A percentile compares a stretch with the other conserved stretches of the same genome.
phyloP scores from a whole-genome alignment of 2,113 vertebrate species.

The Oncorhynchus keta region DNA sequence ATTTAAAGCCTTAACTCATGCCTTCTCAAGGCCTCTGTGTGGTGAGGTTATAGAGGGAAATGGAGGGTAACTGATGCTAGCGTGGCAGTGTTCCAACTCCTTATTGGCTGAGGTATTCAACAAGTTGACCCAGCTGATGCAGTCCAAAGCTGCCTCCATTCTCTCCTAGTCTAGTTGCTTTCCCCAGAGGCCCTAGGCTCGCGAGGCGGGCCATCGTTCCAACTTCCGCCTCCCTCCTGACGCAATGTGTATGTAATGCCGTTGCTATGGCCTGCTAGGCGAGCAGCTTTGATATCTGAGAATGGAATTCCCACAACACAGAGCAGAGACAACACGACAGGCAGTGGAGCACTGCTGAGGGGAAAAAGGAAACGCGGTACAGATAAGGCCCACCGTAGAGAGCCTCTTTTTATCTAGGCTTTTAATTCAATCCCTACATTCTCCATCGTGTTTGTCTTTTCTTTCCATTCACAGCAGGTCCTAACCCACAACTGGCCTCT shows the following conservation, averaged over 20 bases:
- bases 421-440: background rate
- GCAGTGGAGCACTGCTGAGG: background rate
- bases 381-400: background rate
- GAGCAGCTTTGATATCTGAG: conserved; percentile 43
- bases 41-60: background rate
- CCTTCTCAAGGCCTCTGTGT: background rate
- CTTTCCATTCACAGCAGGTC: background rate
- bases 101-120: background rate
- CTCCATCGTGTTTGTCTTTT: conserved; percentile 11
- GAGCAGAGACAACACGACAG: background rate
- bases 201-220: background rate
- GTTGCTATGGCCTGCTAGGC: conserved; percentile 32
- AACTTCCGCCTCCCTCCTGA: conserved; percentile 17
- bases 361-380: background rate
- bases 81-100: background rate
- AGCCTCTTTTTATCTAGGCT: background rate
- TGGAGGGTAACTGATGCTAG: conserved; percentile 6
- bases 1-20: background rate
- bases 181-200: background rate
- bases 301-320: background rate
- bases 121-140: conserved; percentile 2
- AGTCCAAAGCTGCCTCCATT: background rate
- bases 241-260: conserved; percentile 27
- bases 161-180: background rate
- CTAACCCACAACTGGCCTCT: background rate